phyloP scores from a whole-genome alignment of 1,140 invertebrate species.

The Lysiphlebus fabarum region DNA sequence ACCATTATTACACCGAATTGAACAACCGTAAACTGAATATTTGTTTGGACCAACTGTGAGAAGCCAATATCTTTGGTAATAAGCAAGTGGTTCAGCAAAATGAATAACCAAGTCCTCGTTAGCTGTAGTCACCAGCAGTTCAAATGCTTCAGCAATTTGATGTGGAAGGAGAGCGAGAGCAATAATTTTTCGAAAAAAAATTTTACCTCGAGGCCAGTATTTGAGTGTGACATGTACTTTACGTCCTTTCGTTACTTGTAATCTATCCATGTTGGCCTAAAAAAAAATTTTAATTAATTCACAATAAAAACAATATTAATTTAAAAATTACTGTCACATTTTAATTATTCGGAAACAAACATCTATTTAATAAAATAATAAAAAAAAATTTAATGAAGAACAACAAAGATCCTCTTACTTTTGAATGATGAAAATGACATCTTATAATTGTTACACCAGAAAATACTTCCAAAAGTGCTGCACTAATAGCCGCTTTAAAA shows the following conservation, averaged over 20 bases:
- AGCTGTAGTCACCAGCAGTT: neutral
- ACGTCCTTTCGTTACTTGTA: neutral
- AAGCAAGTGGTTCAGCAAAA: neutral
- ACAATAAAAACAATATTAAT: neutral
- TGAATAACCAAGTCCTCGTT: neutral
- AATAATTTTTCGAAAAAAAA: neutral
- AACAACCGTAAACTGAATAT: neutral
- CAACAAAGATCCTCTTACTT: too few species aligned
- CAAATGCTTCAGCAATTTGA: neutral
- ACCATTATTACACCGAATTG: neutral
- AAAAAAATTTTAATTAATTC: neutral
- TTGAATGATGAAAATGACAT: neutral
- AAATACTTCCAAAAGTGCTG: neutral
- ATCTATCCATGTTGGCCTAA: neutral
- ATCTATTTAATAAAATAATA: too few species aligned
- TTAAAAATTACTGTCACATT: neutral
- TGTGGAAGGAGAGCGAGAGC: neutral
- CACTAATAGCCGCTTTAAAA: neutral
- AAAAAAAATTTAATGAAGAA: too few species aligned
- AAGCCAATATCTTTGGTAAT: constrained; percentile 4
- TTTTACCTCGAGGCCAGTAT: neutral
- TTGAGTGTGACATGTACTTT: neutral
- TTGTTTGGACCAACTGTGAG: neutral
- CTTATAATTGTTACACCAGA: neutral
- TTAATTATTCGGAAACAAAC: neutral